phyloP scores from a whole-genome alignment of 1,140 invertebrate species.

The Aphis craccivora region DNA sequence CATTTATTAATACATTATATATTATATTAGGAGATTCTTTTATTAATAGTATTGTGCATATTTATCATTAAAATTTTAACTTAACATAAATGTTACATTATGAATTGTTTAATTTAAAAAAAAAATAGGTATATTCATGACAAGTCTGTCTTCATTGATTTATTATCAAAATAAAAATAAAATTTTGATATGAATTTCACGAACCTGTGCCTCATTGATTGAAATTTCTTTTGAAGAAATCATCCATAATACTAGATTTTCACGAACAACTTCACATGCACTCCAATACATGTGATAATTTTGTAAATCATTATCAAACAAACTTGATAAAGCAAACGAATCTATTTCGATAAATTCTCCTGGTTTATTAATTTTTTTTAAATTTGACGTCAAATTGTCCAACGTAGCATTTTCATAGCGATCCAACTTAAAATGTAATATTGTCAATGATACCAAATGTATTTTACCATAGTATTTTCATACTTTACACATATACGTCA shows the following conservation, averaged over 20 bases:
- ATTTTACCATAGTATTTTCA: background rate
- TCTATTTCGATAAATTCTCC: background rate
- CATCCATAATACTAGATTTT: background rate
- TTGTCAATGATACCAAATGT: background rate
- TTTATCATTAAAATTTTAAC: too few species aligned
- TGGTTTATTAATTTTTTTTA: background rate
- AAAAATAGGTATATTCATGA: background rate
- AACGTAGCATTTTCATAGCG: background rate
- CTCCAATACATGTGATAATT: background rate
- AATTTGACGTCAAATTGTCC: background rate
- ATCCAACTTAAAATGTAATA: background rate
- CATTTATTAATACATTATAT: too few species aligned
- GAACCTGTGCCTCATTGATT: background rate
- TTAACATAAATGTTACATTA: too few species aligned
- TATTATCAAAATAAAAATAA: too few species aligned
- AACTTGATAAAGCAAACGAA: background rate
- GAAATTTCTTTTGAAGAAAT: constrained; percentile 8
- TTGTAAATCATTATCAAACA: background rate
- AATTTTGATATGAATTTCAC: background rate
- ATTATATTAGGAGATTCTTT: too few species aligned
- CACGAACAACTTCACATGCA: background rate
- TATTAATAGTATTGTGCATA: too few species aligned
- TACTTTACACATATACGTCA: background rate
- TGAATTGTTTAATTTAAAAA: background rate
- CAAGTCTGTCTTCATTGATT: background rate